Base-by-base conservation (phyloP, 1,140 invertebrate species). In the Sarcophaga peregrina region DNA sequence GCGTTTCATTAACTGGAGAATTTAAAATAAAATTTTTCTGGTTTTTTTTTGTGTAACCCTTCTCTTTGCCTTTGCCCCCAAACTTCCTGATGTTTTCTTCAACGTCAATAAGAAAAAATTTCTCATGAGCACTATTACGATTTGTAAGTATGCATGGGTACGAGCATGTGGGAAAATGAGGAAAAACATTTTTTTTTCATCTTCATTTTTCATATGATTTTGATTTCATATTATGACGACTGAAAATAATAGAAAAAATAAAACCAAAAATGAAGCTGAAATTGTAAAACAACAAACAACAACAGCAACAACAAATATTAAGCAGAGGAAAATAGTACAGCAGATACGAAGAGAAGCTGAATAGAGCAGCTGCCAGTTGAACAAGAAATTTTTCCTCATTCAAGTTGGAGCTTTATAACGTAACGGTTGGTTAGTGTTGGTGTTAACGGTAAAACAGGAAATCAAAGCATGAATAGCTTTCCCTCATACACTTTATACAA, bases 391-490 rank as follows among this genome's bases (percentile, higher is more conserved):
- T 58, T 58, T 50, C 11, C 17, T 78, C 75, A 78, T 78, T 78
- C 75, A 78, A 78, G 75, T 78, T 50, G 75, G 75, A 78, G 75
- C 75, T 50, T 78, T 13, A 78, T 48, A 78, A 78, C 75, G 75
- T 78, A 78, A 78, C 75, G 75, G 75, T 50, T 78, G 75, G 75
- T 5, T 78, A 46, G 75, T 78, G 75, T 20, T 78, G 46, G 47
- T 78, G 5, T 50, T 50, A 78, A 78, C 62, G 62, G 62, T 68
- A 20, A 25, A 68, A 20, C n/a, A 68, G 17, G 62, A 68, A 68
- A 68, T n/a, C 10, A 20, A 25, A 68, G n/a, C 20, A 37, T 37
- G 25, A 37, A 37, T 37, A 37, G 1, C 25, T 37, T 4, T 37
- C 25, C 25, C 25, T 37, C 25, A 37, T 37, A 2, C 25, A 37